Base-by-base conservation (phyloP, 92 coral and sea anemone species). In the Heliopora coerulea region DNA sequence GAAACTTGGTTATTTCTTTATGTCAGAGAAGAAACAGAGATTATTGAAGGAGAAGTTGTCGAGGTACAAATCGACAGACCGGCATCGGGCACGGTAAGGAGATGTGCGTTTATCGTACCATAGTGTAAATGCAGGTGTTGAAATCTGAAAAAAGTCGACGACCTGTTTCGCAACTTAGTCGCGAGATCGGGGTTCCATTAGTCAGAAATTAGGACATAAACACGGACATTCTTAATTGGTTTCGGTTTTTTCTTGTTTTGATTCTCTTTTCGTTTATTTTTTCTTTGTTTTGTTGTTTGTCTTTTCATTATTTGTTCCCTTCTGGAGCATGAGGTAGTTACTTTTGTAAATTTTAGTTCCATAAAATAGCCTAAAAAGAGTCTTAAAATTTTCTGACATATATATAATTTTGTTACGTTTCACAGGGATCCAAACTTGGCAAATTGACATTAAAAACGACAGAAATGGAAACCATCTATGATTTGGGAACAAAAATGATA, bases 1-100 rank as follows among this genome's bases (percentile, higher is more conserved):
- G 7, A 6, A 46, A 8, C n/a, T 46, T 46, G 12, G 1, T 15
- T 15, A 6, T 46, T 15, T 46, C 52, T 8, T 46, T 7, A n/a
- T 8, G 15, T 46, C 54, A 93, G 98, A 60, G 98, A 93, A 54
- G 98, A 93, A 77, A 93, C 98, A 41, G 98, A 93, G 75, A 93
- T 93, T 39, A 93, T 93, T 54, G 98, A 93, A 80, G 98, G 98
- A 42, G 98, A 93, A 73, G 98, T 93, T n/a, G 98, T 93, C 19
- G 98, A 93, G 60, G 88, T 93, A 30, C 98, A 93, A 66, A 90
- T 93, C 83, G 98, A 93, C 86, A 85, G 98, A 62, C 98, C 98
- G 19, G 96, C 98, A 4, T 82, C 96, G 58, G 98, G 98, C 80
- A 85, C 96, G 40, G 98, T 93, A 46, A 54, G 92, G n/a, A n/a